A percentile compares a stretch with the other conserved stretches of the same genome.
Conservation (phyloP, 1,140 invertebrate genomes). For the Diplogasteroides magnus region DNA sequence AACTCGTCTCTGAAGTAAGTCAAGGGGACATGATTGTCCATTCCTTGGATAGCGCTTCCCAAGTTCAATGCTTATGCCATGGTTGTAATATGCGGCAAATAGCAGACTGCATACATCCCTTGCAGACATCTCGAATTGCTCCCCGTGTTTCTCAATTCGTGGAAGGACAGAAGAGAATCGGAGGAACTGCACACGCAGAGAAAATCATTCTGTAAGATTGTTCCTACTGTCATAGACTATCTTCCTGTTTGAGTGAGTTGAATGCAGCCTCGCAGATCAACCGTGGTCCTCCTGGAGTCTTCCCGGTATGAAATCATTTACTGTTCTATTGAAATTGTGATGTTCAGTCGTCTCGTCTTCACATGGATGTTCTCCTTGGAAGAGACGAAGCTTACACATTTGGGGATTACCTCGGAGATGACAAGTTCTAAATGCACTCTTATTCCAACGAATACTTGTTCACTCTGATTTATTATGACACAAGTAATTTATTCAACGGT, state of each 20-base stretch:
- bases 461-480: too few relatives aligned
- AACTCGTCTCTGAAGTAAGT: constrained; percentile 20
- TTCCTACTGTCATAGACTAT: too few relatives aligned
- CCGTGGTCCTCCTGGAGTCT: constrained; percentile 23
- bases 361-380: constrained; percentile 25
- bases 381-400: constrained; percentile 19
- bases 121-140: constrained; percentile 14
- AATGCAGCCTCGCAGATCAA: constrained; percentile 25
- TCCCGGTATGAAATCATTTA: constrained; percentile 1
- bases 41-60: not conserved
- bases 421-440: constrained; percentile 16
- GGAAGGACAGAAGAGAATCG: constrained; percentile 17
- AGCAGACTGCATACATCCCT: not conserved
- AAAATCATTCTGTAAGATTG: constrained; percentile 20
- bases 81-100: not conserved
- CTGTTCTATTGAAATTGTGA: not conserved
- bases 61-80: not conserved
- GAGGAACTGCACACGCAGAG: constrained; percentile 23
- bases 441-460: too few relatives aligned
- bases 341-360: constrained; percentile 24
- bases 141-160: constrained; percentile 13
- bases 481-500: too few relatives aligned
- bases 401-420: constrained; percentile 14
- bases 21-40: too few relatives aligned
- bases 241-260: constrained; percentile 17